These are phyloP conservation scores for Gymnocephalus cernua DNA, from an alignment of 2,113 vertebrate species.

Conservation along the genomic window DNA sequence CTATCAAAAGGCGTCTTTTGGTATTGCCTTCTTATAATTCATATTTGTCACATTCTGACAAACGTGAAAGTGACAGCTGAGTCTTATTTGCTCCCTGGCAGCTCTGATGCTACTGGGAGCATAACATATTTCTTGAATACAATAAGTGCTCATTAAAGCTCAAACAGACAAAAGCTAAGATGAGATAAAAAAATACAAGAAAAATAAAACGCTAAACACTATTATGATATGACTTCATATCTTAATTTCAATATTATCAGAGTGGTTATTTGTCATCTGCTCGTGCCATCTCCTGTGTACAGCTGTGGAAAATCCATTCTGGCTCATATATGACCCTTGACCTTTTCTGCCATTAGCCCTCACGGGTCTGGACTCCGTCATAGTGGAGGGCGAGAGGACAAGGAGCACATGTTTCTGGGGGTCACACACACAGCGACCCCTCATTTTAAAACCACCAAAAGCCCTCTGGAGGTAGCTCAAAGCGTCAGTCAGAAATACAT, in stretches of 20 bases:
- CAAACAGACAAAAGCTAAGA: conserved; percentile 50
- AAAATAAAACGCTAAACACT: conserved; percentile 40
- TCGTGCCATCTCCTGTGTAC: conserved; percentile 57
- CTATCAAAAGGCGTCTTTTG: conserved; percentile 29
- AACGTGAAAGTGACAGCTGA: conserved; percentile 39
- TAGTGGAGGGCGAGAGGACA: conserved; percentile 46
- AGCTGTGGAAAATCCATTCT: conserved; percentile 68
- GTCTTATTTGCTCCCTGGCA: conserved; percentile 23
- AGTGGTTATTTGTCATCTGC: conserved; percentile 59
- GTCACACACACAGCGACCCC: conserved; percentile 29
- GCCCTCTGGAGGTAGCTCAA: conserved; percentile 69
- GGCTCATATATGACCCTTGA: conserved; percentile 57
- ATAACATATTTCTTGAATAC: conserved; percentile 38
- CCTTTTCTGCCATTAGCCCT: conserved; percentile 60
- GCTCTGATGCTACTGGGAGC: conserved; percentile 20
- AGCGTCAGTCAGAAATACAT: conserved; percentile 55
- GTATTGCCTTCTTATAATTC: conserved; percentile 50
- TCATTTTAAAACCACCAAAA: conserved; percentile 47
- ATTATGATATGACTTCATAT: conserved; percentile 43
- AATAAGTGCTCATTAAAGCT: conserved; percentile 61
- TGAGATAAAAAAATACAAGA: not conserved
- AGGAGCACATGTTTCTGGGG: conserved; percentile 52
- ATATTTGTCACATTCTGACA: conserved; percentile 34
- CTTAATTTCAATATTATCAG: conserved; percentile 40
- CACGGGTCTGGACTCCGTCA: conserved; percentile 42